Conservation (phyloP, 2,888 invertebrate genomes). For the Hipparchia semele region DNA sequence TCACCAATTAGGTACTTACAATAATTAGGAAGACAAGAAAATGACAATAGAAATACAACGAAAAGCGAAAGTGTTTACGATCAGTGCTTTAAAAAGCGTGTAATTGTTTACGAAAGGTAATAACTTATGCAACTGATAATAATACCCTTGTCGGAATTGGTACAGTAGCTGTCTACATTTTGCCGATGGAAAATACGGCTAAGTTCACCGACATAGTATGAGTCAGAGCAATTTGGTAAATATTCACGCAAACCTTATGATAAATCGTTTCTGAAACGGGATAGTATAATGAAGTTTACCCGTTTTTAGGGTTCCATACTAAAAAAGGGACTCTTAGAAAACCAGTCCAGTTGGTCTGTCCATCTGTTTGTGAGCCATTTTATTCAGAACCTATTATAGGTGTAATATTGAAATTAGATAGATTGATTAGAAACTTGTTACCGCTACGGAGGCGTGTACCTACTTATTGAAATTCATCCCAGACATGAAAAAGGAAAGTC, state of each 20-base stretch:
- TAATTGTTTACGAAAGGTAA: background rate
- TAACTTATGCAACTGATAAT: conserved; percentile 9
- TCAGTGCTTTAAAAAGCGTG: background rate
- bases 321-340: no score
- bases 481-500: no score
- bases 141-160: conserved; percentile 14
- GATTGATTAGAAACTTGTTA: no score
- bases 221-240: conserved; percentile 35
- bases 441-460: no score
- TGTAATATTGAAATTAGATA: no score
- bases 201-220: conserved; percentile 36
- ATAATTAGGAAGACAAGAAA: background rate
- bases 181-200: conserved; percentile 18
- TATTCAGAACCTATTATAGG: no score
- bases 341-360: no score
- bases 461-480: no score
- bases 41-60: background rate
- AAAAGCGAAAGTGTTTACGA: background rate
- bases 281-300: conserved; percentile 4
- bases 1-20: no score
- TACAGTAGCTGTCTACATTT: conserved; percentile 8
- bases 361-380: no score
- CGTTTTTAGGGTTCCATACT: background rate
- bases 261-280: conserved; percentile 35
- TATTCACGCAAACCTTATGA: conserved; percentile 45